Conservation (phyloP, 2,888 invertebrate genomes). For the Coelogynopora nodosa region DNA sequence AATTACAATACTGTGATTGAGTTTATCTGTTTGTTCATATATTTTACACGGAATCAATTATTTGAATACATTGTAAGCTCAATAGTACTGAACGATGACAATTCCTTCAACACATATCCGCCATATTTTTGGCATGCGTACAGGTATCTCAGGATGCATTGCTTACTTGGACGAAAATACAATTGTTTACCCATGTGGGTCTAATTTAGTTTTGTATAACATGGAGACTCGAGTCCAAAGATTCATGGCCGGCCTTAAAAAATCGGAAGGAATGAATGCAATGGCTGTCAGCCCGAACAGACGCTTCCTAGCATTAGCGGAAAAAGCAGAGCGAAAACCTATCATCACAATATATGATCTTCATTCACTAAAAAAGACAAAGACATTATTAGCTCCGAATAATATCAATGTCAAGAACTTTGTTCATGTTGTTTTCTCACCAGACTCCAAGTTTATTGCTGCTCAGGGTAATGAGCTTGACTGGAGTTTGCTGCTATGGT, state of each 20-base stretch:
- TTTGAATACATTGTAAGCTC: no score
- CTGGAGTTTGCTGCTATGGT: slow-evolving; percentile 75
- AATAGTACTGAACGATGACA: slow-evolving; percentile 58
- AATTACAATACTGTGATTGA: no score
- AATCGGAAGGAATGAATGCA: slow-evolving; percentile 62
- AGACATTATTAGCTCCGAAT: slow-evolving; percentile 57
- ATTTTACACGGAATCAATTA: no score
- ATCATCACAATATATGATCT: slow-evolving; percentile 63
- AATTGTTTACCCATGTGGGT: slow-evolving; percentile 63
- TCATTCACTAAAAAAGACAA: slow-evolving; percentile 61
- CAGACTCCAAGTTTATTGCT: slow-evolving; percentile 75
- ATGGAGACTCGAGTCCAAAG: slow-evolving; percentile 62
- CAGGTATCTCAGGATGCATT: slow-evolving; percentile 59
- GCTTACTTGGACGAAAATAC: slow-evolving; percentile 61
- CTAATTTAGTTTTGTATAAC: slow-evolving; percentile 62
- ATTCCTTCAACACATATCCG: slow-evolving; percentile 59
- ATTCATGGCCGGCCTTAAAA: slow-evolving; percentile 62
- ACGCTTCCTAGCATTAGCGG: slow-evolving; percentile 62
- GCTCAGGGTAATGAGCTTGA: slow-evolving; percentile 79
- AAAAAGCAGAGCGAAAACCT: slow-evolving; percentile 59
- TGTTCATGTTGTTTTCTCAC: slow-evolving; percentile 73
- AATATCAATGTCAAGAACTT: slow-evolving; percentile 67
- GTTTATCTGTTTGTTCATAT: no score
- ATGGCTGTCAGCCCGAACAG: slow-evolving; percentile 62
- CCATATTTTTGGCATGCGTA: slow-evolving; percentile 61